Evolutionary conservation across 2,888 invertebrate genomes (phyloP), one percentile per base, ranked within the genome.

Genomic region (Drosophila glabriapex): DNA sequence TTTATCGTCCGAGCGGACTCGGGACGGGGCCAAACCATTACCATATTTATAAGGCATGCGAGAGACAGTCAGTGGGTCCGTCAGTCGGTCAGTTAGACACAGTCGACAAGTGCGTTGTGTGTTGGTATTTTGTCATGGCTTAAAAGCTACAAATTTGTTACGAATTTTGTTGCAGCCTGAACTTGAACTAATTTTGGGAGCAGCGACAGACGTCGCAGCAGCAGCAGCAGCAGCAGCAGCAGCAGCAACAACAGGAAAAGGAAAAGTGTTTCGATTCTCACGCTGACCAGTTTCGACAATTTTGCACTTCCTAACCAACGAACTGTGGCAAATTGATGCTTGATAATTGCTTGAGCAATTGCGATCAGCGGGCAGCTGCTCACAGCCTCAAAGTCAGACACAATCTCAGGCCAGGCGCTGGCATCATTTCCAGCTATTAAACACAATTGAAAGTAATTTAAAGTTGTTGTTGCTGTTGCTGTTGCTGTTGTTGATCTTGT

Each of bases 361-460:
- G 77, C 76, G 80, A 83, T 78, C 60, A 41, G 58, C 54, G 46
- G 49, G 22, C 69, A 72, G 72, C 74, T 72, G 73, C 64, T 68
- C 79, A 70, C 69, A 67, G 59, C 63, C 59, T 66, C 60, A 76
- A 65, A 67, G 68, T 68, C 43, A 50, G 55, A 37, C 49, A 63
- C 60, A 49, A 35, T 58, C 41, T 70, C 35, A 50, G 52, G 55
- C 62, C 43, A 19, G 50, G 33, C 41, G 58, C 82, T 82, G 90
- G 72, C 85, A 85, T 85, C 86, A 81, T 88, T 90, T 90, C 89
- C 90, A 87, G 83, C 90, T 82, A 90, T 87, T 87, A 90, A 87
- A 73, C 90, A 80, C 86, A 89, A 89, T 90, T 87, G 83, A 87
- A 79, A 78, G 80, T 90, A 90, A 88, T 89, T 90, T 85, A 60